A percentile compares a stretch with the other conserved stretches of the same genome.
Conservation (phyloP, 2,888 invertebrate genomes). For the Ethmia dodecea region DNA sequence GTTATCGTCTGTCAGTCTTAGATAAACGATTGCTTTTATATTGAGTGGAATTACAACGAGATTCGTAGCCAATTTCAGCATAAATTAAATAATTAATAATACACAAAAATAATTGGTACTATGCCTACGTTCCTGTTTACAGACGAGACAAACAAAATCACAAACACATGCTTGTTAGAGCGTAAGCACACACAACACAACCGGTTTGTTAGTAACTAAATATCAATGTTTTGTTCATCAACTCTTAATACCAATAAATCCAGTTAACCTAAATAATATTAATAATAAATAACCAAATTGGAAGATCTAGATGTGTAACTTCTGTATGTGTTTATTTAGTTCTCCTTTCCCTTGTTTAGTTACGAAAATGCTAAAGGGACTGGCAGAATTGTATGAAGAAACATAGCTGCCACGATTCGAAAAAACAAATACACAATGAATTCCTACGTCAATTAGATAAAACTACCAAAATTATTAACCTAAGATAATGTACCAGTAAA, state of each 20-base stretch:
- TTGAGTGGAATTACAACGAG: slow-evolving; percentile 42
- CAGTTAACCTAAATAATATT: slow-evolving; percentile 53
- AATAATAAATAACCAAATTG: slow-evolving; percentile 66
- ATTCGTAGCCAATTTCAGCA: slow-evolving; percentile 64
- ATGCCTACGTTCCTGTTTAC: slow-evolving; percentile 27
- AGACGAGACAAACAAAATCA: slow-evolving; percentile 43
- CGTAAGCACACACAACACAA: slow-evolving; percentile 75
- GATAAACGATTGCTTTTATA: slow-evolving; percentile 34
- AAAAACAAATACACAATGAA: slow-evolving; percentile 21
- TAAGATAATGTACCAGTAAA: slow-evolving; percentile 67
- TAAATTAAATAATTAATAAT: slow-evolving; percentile 67
- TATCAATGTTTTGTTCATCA: slow-evolving; percentile 64
- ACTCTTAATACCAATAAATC: slow-evolving; percentile 55
- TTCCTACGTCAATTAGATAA: slow-evolving; percentile 51
- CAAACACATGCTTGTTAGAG: slow-evolving; percentile 75
- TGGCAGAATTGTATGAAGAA: slow-evolving; percentile 6
- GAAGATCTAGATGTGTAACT: slow-evolving; percentile 56
- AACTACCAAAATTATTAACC: slow-evolving; percentile 54
- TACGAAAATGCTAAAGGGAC: slow-evolving; percentile 1
- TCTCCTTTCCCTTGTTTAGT: slow-evolving; percentile 13
- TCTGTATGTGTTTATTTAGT: slow-evolving; percentile 16
- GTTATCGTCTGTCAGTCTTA: slow-evolving; percentile 56
- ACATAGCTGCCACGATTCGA: slow-evolving; percentile 1
- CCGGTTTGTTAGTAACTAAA: slow-evolving; percentile 73
- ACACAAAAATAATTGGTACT: slow-evolving; percentile 44